Base-by-base conservation (phyloP, 2,797 vertebrate genomes). In the Pteronotus mesoamericanus region DNA sequence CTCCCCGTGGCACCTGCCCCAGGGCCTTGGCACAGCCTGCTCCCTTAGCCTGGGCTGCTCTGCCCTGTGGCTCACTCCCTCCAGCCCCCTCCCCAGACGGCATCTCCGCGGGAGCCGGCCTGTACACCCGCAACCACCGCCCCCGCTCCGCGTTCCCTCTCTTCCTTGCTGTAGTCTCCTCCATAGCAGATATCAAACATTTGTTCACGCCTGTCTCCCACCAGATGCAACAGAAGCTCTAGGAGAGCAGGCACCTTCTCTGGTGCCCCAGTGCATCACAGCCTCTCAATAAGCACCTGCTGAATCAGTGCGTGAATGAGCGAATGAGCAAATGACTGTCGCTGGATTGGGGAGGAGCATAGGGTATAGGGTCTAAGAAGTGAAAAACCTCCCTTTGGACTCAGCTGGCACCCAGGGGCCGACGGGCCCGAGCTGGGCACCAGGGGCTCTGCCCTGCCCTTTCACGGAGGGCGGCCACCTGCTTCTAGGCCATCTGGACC, bases 201-300 rank as follows among this genome's bases (percentile, higher is more conserved):
- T 11, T n/a, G 34, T 32, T 19, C n/a, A n/a, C n/a, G 26, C 92
- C 57, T 44, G 19, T 72, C 59, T 79, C 32, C 69, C 5, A n/a
- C 77, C 39, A 32, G 61, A 34, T 69, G 21, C 74, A 15, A 4
- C 7, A 24, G 9, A 51, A 51, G 32, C 29, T 57, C 18, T 1
- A 0, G 0, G 10, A 69, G 9, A 59, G 32, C 24, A 14, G 37
- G 55, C 0, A 0, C 15, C 48, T 75, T 86, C 61, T 44, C 69
- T 18, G 6, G 34, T 29, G 29, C 19, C 64, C 71, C 0, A 1
- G 51, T 6, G 29, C 29, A 22, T 29, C n/a, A 5, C 32, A 55
- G 37, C 5, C 34, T 61, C 34, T 92, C 34, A 29, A 4, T 39
- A 53, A 88, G 69, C 34, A 10, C 42, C 79, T 18, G n/a, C 39